These are phyloP conservation scores for Limenitis camilla DNA, from an alignment of 2,888 invertebrate genomes.

Conservation along the genomic window DNA sequence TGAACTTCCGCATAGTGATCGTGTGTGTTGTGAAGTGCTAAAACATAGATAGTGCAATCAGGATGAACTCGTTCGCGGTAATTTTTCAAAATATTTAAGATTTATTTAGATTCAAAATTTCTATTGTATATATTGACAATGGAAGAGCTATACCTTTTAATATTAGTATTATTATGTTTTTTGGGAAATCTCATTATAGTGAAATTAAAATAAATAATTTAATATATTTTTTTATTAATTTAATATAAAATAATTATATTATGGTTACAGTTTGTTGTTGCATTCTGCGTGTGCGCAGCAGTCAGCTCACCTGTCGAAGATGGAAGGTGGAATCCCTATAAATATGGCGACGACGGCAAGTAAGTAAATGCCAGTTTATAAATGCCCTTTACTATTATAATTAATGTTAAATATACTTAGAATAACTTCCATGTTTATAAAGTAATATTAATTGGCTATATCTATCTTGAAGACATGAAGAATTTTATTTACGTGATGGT, in stretches of 20 bases:
- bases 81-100: constrained; percentile 18
- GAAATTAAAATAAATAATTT: background rate
- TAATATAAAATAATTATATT: constrained; percentile 14
- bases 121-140: too few relatives aligned
- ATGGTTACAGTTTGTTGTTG: constrained; percentile 47
- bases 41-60: constrained; percentile 38
- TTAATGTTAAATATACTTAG: background rate
- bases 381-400: constrained; percentile 7
- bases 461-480: too few relatives aligned
- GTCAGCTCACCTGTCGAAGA: constrained; percentile 45
- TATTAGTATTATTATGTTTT: too few relatives aligned
- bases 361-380: constrained; percentile 47
- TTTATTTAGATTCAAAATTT: too few relatives aligned
- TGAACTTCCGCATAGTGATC: constrained; percentile 58
- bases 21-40: constrained; percentile 44
- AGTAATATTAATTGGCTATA: too few relatives aligned
- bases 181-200: too few relatives aligned
- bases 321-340: constrained; percentile 59
- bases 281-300: constrained; percentile 52
- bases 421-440: constrained; percentile 4
- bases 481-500: too few relatives aligned
- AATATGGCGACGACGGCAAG: constrained; percentile 59
- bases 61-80: constrained; percentile 57
- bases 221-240: background rate
- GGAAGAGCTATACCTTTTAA: too few relatives aligned